Evolutionary conservation across 2,797 vertebrate genomes (phyloP).

Genomic region (Acanthis flammea): DNA sequence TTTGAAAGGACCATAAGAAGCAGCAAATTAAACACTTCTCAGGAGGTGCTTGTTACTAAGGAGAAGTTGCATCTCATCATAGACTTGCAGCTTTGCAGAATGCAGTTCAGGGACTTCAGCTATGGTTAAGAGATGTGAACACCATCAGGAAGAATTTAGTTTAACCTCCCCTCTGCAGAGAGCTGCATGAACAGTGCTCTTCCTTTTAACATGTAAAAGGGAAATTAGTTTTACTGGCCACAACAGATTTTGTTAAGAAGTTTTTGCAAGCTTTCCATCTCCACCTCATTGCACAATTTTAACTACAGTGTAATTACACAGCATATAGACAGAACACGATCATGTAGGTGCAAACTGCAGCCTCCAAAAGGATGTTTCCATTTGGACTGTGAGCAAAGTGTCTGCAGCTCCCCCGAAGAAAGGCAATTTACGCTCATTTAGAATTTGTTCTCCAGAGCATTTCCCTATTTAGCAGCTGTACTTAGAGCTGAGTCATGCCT

Average conservation of each 20-base stretch:
- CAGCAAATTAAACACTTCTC: conserved; percentile 3
- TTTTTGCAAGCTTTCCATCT: not conserved
- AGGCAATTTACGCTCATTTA: not conserved
- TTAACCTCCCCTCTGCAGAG: not conserved
- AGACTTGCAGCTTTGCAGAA: not conserved
- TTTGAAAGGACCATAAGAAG: not conserved
- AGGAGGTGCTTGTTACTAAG: not conserved
- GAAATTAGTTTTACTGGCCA: not conserved
- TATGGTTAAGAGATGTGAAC: not conserved
- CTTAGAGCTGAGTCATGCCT: conserved; percentile 26
- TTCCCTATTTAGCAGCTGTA: not conserved
- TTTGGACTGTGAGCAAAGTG: not conserved
- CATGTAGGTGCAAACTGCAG: fast-evolving
- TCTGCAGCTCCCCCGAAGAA: not conserved
- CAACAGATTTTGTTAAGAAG: not conserved
- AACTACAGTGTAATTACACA: not conserved
- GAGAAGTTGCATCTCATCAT: not conserved
- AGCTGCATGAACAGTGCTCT: not conserved
- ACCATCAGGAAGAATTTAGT: not conserved
- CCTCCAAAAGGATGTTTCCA: not conserved
- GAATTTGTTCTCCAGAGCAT: not conserved
- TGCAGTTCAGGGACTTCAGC: not conserved
- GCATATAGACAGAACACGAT: fast-evolving
- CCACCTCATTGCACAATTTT: not conserved
- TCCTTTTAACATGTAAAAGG: not conserved